A percentile compares a stretch with the other conserved stretches of the same genome.
These are phyloP conservation scores for Lampropteryx suffumata DNA, from an alignment of 2,888 invertebrate species.

Conservation along the genomic window DNA sequence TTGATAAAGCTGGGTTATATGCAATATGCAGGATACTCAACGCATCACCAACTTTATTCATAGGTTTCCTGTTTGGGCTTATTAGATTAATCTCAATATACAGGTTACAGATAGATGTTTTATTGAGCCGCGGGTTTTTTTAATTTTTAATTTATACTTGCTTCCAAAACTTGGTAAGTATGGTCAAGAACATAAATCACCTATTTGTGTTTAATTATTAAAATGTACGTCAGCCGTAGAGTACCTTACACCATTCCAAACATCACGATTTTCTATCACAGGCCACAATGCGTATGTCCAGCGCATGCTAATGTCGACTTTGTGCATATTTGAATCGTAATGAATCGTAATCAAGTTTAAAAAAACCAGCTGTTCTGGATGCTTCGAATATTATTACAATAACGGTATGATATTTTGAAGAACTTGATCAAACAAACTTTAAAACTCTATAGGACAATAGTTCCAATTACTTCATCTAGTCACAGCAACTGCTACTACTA, in stretches of 20 bases:
- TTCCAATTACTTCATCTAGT: no score
- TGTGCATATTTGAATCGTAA: conserved; percentile 70
- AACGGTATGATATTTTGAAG: conserved; percentile 6
- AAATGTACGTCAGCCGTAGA: conserved; percentile 13
- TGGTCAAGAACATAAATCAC: no score
- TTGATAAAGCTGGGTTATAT: no score
- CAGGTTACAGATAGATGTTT: no score
- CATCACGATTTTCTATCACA: conserved; percentile 74
- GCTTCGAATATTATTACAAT: conserved; percentile 26
- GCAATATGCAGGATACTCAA: no score
- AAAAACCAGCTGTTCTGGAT: conserved; percentile 45
- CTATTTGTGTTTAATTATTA: background rate
- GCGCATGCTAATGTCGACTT: conserved; percentile 64
- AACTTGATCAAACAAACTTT: background rate
- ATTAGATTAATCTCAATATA: no score
- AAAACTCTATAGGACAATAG: background rate
- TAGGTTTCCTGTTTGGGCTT: no score
- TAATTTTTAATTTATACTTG: no score
- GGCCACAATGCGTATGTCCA: conserved; percentile 66
- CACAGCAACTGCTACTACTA: no score
- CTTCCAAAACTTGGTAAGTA: no score
- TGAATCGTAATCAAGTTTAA: conserved; percentile 49
- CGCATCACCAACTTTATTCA: no score
- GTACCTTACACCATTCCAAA: conserved; percentile 39
- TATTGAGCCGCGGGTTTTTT: no score